A percentile compares a stretch with the other conserved stretches of the same genome.
Evolutionary conservation across 2,797 vertebrate genomes (phyloP).

Genomic region (Uromys caudimaculatus): DNA sequence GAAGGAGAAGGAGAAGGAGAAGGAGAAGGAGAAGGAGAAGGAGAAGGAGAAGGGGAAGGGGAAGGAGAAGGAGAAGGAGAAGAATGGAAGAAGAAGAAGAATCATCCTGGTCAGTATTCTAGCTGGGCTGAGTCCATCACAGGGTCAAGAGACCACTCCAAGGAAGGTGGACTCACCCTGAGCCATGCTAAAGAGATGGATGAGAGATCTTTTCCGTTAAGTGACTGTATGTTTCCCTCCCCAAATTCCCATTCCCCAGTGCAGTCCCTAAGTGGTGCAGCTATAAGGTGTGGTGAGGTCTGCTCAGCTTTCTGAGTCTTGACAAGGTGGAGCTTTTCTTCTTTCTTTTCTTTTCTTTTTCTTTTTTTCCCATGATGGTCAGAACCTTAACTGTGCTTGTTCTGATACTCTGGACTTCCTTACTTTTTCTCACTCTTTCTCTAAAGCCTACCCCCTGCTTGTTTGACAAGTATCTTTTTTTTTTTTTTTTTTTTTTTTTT

Average conservation of each 20-base stretch:
- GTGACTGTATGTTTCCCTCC: background rate
- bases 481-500: too few relatives aligned
- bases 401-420: background rate
- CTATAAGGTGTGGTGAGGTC: background rate
- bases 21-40: too few relatives aligned
- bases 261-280: accelerated
- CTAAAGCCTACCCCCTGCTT: background rate
- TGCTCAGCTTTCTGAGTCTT: background rate
- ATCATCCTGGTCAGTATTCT: too few relatives aligned
- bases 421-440: background rate
- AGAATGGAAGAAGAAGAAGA: too few relatives aligned
- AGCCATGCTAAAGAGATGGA: background rate
- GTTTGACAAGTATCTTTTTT: background rate
- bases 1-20: too few relatives aligned
- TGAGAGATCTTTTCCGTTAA: background rate
- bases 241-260: background rate
- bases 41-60: too few relatives aligned
- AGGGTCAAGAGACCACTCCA: background rate
- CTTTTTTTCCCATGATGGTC: background rate
- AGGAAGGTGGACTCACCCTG: too few relatives aligned
- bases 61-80: too few relatives aligned
- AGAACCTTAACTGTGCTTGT: background rate
- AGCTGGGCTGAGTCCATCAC: background rate
- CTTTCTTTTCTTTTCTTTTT: too few relatives aligned
- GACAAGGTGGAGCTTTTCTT: background rate